Percentiles rank a stretch among this genome's conserved stretches.
phyloP scores from a whole-genome alignment of 1,140 invertebrate genomes.

The Psix sp. region DNA sequence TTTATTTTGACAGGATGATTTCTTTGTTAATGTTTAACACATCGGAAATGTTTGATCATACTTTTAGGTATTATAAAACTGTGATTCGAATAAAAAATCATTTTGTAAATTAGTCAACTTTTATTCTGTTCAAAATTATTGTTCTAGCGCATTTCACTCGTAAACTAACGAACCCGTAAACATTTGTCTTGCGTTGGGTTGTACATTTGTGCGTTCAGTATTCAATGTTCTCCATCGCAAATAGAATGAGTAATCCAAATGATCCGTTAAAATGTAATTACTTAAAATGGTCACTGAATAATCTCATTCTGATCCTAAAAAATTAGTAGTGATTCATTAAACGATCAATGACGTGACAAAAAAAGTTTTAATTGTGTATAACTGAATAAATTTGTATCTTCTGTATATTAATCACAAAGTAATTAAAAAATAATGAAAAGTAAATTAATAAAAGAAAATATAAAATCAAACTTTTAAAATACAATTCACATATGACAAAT shows the following conservation, averaged over 20 bases:
- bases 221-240: conserved; percentile 38
- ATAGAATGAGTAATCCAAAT: conserved; percentile 51
- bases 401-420: no score
- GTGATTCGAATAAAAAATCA: conserved; percentile 20
- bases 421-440: no score
- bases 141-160: conserved; percentile 19
- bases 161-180: conserved; percentile 49
- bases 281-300: conserved; percentile 23
- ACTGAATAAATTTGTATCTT: not conserved
- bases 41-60: no score
- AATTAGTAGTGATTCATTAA: not conserved
- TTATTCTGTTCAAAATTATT: conserved; percentile 27
- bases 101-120: conserved; percentile 8
- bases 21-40: no score
- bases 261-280: conserved; percentile 53
- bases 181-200: conserved; percentile 42
- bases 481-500: no score
- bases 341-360: not conserved
- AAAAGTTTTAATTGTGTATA: no score
- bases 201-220: conserved; percentile 31
- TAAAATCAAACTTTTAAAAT: no score
- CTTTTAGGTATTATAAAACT: no score
- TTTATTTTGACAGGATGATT: no score
- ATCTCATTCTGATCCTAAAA: conserved; percentile 27
- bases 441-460: no score